Evolutionary conservation across 2,797 vertebrate genomes (phyloP), one percentile per base, ranked within the genome.

Genomic region (Danio kyathit): DNA sequence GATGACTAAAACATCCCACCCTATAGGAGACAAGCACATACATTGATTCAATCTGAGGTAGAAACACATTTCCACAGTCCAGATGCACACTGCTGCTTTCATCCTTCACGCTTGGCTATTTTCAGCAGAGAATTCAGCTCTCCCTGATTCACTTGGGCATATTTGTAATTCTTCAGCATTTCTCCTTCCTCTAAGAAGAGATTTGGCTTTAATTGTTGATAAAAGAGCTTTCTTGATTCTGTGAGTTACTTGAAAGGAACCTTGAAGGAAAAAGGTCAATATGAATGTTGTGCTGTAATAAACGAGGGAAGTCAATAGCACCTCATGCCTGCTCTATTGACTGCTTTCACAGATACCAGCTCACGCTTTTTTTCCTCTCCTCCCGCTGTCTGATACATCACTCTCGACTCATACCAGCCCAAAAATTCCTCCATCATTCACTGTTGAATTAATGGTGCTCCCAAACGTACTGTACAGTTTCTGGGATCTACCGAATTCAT

Each of bases 401-500:
- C 54, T 79, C 57, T 72, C 11, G 38, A 51, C 38, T 49, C 41
- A 41, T 38, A 63, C 40, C 29, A 19, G 49, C 44, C 49, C 10
- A 17, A 19, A 59, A 29, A 74, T 57, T 71, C 64, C 16, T 8
- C 49, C 11, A 76, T 81, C 64, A 56, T 69, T 86, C 59, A 63
- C 46, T 71, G 78, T 49, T 66, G 29, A 83, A 79, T 71, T 66
- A 83, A 66, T 49, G 14, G 56, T 14, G 14, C 61, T 76, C 29
- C 17, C 41, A 8, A 10, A 70, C 21, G 52, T 59, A 65, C 21
- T 59, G 56, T n/a, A 57, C 3, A 66, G 60, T 73, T 63, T 49
- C 16, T 1, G n/a, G 48, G 64, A 64, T 40, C 81, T 72, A 57
- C 78, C 16, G 64, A 5, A 13, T 70, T 69, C 75, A 87, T 86